Percentiles rank a stretch among this genome's conserved stretches.
phyloP scores from a whole-genome alignment of 2,113 vertebrate species.

The Dromas ardeola region DNA sequence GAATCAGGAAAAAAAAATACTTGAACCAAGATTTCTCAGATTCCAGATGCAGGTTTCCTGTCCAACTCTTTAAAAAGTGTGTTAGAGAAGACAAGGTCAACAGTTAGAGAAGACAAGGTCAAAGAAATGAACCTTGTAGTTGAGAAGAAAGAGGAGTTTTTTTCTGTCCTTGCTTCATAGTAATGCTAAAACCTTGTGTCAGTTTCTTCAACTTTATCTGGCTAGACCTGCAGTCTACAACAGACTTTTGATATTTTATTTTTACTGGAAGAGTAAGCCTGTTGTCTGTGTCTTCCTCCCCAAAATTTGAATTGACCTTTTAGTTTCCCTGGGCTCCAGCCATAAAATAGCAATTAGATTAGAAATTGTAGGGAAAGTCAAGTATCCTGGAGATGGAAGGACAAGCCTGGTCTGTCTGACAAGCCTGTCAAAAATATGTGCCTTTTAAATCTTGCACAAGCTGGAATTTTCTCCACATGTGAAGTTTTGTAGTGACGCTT shows the following conservation, averaged over 20 bases:
- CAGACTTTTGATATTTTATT: neutral
- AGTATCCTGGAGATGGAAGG: neutral
- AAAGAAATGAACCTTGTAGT: neutral
- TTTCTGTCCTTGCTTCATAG: neutral
- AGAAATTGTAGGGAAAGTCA: neutral
- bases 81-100: neutral
- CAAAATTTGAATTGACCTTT: neutral
- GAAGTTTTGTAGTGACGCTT: fast-evolving
- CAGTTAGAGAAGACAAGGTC: neutral
- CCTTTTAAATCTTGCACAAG: neutral
- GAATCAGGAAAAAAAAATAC: neutral
- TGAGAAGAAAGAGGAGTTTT: neutral
- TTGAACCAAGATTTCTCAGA: neutral
- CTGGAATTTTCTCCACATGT: neutral
- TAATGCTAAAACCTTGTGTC: neutral
- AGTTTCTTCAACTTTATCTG: neutral
- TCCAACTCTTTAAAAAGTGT: neutral
- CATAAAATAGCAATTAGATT: neutral
- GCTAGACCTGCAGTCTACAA: neutral
- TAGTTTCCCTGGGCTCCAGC: neutral
- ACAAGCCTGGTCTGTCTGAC: neutral
- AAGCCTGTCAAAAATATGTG: neutral
- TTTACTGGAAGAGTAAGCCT: neutral
- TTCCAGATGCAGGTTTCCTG: neutral
- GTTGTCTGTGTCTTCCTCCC: neutral